Base-by-base conservation (phyloP, 2,113 vertebrate genomes). In the Odobenus rosmarus region DNA sequence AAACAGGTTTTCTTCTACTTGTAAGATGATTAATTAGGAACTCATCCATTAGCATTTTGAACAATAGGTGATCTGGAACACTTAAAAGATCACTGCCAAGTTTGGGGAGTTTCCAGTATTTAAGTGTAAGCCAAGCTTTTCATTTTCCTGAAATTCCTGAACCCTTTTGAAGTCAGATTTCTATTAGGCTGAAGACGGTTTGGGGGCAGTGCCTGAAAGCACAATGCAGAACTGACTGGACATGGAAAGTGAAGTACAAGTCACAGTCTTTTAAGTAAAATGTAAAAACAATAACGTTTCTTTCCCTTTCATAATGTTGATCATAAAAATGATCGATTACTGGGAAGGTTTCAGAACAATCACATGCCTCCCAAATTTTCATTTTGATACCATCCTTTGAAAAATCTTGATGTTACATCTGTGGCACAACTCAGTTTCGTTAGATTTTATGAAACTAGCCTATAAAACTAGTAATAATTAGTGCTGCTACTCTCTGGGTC, bases 61-160 rank as follows among this genome's bases (percentile, higher is more conserved):
- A 81, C 62, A 85, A 4, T 28, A 77, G 49, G n/a, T 90, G 39
- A 57, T 74, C 49, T 86, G 36, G 15, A 97, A 74, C 64, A 74
- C 39, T 57, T 77, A 61, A 71, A 92, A 18, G 33, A 82, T 81
- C 49, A 85, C 46, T 72, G 31, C 39, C 61, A 88, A 64, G 5
- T 87, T 90, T 87, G 74, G 74, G 36, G 19, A 84, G 2, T 95
- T 95, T 92, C 49, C 67, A 61, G 1, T 81, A 61, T 86, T 96
- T 94, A 88, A 90, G 46, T 81, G 82, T 89, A 95, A 96, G 61
- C 31, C 53, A 92, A 61, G 28, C 33, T 95, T 96, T 97, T 86
- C 42, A 72, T 96, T 95, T 96, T 69, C 69, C 39, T 71, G 61
- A 94, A 90, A 76, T 92, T 67, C 93, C 83, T 67, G 36, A 77